A percentile compares a stretch with the other conserved stretches of the same genome.
These are phyloP conservation scores for Hirundichthys speculiger DNA, from an alignment of 2,113 vertebrate species.

Conservation along the genomic window DNA sequence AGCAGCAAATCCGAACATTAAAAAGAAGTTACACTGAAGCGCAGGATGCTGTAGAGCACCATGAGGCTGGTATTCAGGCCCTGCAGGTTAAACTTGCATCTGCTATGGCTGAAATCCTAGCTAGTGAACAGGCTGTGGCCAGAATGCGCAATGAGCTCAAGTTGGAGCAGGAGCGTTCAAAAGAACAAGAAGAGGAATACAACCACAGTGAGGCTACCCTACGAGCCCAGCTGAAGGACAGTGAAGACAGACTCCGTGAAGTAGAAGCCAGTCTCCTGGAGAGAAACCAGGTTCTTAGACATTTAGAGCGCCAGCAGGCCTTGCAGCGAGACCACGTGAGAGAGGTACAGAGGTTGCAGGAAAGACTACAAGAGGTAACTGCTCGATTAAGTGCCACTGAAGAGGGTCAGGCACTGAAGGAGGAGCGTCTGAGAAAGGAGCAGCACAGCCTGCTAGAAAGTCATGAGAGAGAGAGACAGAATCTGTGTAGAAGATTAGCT, in stretches of 20 bases:
- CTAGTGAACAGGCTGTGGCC: conserved; percentile 89
- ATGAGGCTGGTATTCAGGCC: conserved; percentile 89
- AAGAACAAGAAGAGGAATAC: conserved; percentile 89
- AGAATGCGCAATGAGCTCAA: conserved; percentile 90
- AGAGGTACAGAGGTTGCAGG: conserved; percentile 90
- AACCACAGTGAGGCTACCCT: conserved; percentile 81
- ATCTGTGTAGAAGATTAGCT: conserved; percentile 82
- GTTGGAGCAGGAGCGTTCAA: conserved; percentile 87
- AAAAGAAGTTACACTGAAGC: conserved; percentile 93
- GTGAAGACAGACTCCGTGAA: conserved; percentile 88
- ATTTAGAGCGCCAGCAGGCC: conserved; percentile 90
- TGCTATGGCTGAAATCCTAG: conserved; percentile 87
- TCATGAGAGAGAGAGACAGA: conserved; percentile 89
- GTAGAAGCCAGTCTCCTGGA: conserved; percentile 89
- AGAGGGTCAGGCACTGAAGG: conserved; percentile 85
- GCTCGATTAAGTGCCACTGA: conserved; percentile 85
- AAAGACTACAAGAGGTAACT: conserved; percentile 86
- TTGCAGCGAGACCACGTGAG: conserved; percentile 89
- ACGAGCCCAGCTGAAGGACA: conserved; percentile 88
- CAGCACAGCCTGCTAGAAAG: conserved; percentile 85
- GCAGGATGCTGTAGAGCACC: conserved; percentile 89
- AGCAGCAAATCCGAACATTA: conserved; percentile 89
- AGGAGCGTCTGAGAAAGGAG: conserved; percentile 89
- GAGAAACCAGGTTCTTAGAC: conserved; percentile 89
- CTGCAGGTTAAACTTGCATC: conserved; percentile 88